Evolutionary conservation across 2,888 invertebrate species (phyloP), one percentile per base, ranked within the genome.

Genomic region (Geophilus truncorum): DNA sequence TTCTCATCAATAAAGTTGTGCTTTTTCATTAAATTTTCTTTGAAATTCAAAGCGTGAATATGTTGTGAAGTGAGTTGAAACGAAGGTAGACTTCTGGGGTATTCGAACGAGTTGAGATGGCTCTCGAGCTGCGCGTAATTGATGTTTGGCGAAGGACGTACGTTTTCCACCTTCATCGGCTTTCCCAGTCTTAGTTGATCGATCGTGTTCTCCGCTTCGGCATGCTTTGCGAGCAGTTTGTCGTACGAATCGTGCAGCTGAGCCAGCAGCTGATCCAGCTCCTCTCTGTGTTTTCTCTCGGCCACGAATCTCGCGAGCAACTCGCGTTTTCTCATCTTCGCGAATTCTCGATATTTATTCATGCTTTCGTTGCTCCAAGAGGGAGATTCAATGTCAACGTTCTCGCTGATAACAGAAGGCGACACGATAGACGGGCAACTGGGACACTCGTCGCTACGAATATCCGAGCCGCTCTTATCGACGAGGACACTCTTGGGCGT

Each of bases 181-280:
- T 80, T 77, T n/a, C 77, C 57, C n/a, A 81, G 30, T 10, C 80
- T 28, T 40, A 79, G 32, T 15, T 78, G 45, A 25, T 87, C 87
- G 70, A 87, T 87, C 18, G 86, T 87, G n/a, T 86, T 84, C 81
- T 87, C 87, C 0, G 87, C 87, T 45, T 85, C 82, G 2, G 87
- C 87, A 82, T 87, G 86, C 82, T 87, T 87, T 30, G 85, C 86
- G 81, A 87, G 83, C 18, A 87, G 83, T 70, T 84, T 85, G 82
- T 87, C 86, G 82, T 87, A 86, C 77, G 87, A 86, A 77, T 84
- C 83, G 81, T 86, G 86, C 21, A 86, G 83, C 81, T 86, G 86
- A 45, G 85, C 84, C 5, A 86, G 85, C 18, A 86, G 40, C 57
- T 80, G 40, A 79, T 81, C 80, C 2, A 76, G 28, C 21, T 80